phyloP scores from a whole-genome alignment of 37 sponge, comb jelly and placozoan genomes.

The Petrosia ficiformis region DNA sequence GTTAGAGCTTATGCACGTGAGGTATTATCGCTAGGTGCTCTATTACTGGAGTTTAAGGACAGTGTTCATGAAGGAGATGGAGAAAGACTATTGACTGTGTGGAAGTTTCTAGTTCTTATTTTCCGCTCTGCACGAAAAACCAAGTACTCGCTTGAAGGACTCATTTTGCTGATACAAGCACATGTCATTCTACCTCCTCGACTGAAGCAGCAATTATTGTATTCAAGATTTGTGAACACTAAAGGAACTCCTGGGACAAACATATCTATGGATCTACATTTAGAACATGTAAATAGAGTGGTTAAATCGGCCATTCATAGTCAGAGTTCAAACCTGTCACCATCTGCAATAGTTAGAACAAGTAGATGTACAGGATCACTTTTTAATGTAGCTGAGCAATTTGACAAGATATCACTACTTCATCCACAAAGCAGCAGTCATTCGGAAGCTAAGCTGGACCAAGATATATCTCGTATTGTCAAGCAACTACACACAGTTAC shows the following conservation, averaged over 20 bases:
- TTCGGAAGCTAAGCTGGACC: neutral
- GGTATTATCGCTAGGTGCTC: neutral
- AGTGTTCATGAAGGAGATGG: constrained; percentile 10
- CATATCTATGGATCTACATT: neutral
- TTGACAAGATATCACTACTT: neutral
- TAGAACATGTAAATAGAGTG: constrained; percentile 1
- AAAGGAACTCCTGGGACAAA: neutral
- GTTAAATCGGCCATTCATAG: neutral
- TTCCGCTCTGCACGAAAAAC: constrained; percentile 1
- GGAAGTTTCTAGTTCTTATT: neutral
- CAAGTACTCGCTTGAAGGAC: neutral
- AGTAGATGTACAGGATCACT: neutral
- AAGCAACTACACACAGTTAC: constrained; percentile 1
- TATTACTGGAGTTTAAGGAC: neutral
- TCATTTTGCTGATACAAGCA: neutral
- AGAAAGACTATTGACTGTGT: neutral
- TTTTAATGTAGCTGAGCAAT: neutral
- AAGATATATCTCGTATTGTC: constrained; percentile 1
- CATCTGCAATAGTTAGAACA: neutral
- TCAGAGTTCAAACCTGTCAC: neutral
- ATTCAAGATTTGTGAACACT: constrained; percentile 2
- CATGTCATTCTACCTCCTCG: neutral
- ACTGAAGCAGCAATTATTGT: neutral
- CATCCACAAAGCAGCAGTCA: neutral
- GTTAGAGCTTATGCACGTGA: neutral